Percentiles rank a stretch among this genome's conserved stretches.
These are phyloP conservation scores for Fukomys damarensis DNA, from an alignment of 2,113 vertebrate genomes.

Conservation along the genomic window DNA sequence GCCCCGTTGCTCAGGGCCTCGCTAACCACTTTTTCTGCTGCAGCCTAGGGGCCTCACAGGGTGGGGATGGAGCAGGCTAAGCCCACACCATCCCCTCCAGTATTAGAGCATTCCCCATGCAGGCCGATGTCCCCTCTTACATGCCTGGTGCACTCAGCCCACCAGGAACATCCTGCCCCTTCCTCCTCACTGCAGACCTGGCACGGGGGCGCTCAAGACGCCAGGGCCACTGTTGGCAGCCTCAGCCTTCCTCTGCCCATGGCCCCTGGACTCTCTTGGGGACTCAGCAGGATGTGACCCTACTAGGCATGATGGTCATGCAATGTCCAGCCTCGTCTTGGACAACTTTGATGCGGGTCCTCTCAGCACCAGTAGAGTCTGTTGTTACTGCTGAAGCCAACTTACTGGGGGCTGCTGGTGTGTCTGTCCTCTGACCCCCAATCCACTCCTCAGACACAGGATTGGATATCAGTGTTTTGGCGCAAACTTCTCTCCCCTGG, in stretches of 20 bases:
- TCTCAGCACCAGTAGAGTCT: not conserved
- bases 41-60: not conserved
- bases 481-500: not conserved
- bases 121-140: fast-evolving
- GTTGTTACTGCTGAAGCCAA: not conserved
- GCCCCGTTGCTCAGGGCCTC: not conserved
- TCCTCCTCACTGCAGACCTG: not conserved
- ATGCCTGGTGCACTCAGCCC: no score
- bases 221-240: fast-evolving
- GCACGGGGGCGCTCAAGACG: no score
- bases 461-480: not conserved
- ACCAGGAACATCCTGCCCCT: no score
- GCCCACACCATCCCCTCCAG: not conserved
- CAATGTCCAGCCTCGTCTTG: not conserved
- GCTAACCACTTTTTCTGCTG: not conserved
- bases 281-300: no score
- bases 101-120: fast-evolving
- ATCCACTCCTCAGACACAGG: not conserved
- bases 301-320: not conserved
- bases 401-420: not conserved
- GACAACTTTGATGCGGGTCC: not conserved
- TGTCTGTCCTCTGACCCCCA: not conserved
- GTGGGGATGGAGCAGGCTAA: not conserved
- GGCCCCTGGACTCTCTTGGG: not conserved
- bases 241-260: not conserved